Percentiles rank a stretch among this genome's conserved stretches.
Evolutionary conservation across 1,140 invertebrate species (phyloP).

Genomic region (Mycetomoellerius zeteki): DNA sequence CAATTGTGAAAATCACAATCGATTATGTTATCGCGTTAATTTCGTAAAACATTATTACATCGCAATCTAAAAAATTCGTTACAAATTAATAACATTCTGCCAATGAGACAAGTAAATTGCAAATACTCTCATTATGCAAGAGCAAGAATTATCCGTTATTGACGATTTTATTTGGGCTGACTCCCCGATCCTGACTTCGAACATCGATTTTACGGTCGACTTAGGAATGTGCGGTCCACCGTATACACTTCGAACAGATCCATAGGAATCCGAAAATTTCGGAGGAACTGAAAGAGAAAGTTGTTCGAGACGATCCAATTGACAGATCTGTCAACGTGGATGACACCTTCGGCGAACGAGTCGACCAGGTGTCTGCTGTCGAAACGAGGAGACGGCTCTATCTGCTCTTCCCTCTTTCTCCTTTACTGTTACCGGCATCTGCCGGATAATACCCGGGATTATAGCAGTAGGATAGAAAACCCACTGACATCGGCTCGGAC

Average conservation of each 20-base stretch:
- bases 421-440: constrained; percentile 79
- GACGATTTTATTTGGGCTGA: constrained; percentile 50
- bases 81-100: neutral
- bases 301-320: constrained; percentile 77
- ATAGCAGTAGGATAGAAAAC: constrained; percentile 73
- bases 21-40: neutral
- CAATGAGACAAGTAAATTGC: neutral
- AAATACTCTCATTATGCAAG: neutral
- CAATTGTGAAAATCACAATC: neutral
- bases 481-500: constrained; percentile 64
- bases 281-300: constrained; percentile 32
- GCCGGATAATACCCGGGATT: constrained; percentile 85
- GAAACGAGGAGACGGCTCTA: constrained; percentile 73
- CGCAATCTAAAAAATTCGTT: neutral
- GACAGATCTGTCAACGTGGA: constrained; percentile 84
- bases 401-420: constrained; percentile 56
- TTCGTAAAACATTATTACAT: neutral
- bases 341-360: constrained; percentile 80
- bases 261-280: constrained; percentile 59
- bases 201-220: constrained; percentile 69
- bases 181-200: constrained; percentile 57
- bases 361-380: constrained; percentile 75
- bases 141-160: neutral
- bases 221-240: constrained; percentile 50
- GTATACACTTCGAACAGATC: constrained; percentile 34